Conservation (phyloP, 2,888 invertebrate species). For the Diogma glabrata region DNA sequence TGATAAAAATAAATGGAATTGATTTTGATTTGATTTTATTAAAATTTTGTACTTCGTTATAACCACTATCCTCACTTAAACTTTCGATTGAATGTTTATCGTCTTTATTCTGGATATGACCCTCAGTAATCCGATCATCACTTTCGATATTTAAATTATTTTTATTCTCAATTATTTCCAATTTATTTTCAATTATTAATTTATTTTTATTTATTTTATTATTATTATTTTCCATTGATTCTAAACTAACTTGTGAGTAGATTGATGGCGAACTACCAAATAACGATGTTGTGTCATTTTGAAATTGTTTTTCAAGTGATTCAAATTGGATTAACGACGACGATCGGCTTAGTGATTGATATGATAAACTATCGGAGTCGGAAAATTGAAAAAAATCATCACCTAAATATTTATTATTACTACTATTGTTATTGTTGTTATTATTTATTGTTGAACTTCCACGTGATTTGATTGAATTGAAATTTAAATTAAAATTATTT, state of each 20-base stretch:
- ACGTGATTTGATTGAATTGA: constrained; percentile 1
- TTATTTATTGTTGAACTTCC: too few relatives aligned
- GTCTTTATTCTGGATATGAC: constrained; percentile 5
- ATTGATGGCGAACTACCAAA: constrained; percentile 36
- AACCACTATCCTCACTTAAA: constrained; percentile 70
- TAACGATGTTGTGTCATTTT: constrained; percentile 31
- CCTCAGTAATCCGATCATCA: neutral
- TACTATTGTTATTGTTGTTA: too few relatives aligned
- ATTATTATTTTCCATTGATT: neutral
- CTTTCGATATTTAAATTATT: neutral
- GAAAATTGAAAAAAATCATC: constrained; percentile 26
- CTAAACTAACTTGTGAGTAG: constrained; percentile 8
- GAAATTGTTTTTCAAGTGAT: constrained; percentile 61
- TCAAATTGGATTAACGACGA: constrained; percentile 78
- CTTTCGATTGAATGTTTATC: constrained; percentile 59
- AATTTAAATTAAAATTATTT: too few relatives aligned
- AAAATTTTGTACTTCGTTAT: constrained; percentile 42
- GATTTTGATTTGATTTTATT: constrained; percentile 33
- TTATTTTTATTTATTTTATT: neutral
- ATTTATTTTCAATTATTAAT: neutral
- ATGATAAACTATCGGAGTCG: constrained; percentile 37
- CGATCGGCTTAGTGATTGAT: constrained; percentile 58
- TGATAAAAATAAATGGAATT: constrained; percentile 26
- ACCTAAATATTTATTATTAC: too few relatives aligned
- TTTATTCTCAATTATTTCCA: too few relatives aligned